A percentile compares a stretch with the other conserved stretches of the same genome.
phyloP scores from a whole-genome alignment of 2,888 invertebrate species.

The Mactromeris polynyma region DNA sequence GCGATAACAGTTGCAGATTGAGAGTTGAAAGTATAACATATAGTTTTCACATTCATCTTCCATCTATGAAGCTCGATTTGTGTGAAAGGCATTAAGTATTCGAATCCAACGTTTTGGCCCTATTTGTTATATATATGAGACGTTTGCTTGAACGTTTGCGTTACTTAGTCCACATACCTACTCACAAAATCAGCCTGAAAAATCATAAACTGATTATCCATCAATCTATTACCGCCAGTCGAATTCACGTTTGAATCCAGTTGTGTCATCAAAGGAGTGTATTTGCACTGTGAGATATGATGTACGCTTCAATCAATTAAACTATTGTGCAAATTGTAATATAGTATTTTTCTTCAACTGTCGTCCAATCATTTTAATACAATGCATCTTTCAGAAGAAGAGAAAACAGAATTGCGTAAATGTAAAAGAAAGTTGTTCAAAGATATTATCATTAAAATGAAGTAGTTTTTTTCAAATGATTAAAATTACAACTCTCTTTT shows the following conservation, averaged over 20 bases:
- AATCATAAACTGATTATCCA: too few relatives aligned
- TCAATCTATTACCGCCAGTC: too few relatives aligned
- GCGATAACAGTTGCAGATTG: too few relatives aligned
- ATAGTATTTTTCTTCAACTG: not conserved
- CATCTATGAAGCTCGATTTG: too few relatives aligned
- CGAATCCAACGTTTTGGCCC: too few relatives aligned
- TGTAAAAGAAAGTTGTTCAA: not conserved
- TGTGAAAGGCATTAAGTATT: too few relatives aligned
- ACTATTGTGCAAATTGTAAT: not conserved
- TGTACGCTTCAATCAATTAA: not conserved
- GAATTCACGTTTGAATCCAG: not conserved
- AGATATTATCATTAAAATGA: not conserved
- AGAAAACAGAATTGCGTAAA: not conserved
- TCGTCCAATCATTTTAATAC: not conserved
- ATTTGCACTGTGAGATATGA: not conserved
- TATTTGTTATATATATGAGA: too few relatives aligned
- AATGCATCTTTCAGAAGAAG: not conserved
- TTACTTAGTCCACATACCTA: too few relatives aligned
- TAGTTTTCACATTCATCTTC: too few relatives aligned
- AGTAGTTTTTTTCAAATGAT: constrained; percentile 7
- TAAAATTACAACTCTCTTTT: constrained; percentile 2
- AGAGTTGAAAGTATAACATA: too few relatives aligned
- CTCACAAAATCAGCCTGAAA: too few relatives aligned
- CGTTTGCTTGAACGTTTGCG: too few relatives aligned
- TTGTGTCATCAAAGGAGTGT: not conserved